These are phyloP conservation scores for Periplaneta americana DNA, from an alignment of 1,140 invertebrate genomes.

Conservation along the genomic window DNA sequence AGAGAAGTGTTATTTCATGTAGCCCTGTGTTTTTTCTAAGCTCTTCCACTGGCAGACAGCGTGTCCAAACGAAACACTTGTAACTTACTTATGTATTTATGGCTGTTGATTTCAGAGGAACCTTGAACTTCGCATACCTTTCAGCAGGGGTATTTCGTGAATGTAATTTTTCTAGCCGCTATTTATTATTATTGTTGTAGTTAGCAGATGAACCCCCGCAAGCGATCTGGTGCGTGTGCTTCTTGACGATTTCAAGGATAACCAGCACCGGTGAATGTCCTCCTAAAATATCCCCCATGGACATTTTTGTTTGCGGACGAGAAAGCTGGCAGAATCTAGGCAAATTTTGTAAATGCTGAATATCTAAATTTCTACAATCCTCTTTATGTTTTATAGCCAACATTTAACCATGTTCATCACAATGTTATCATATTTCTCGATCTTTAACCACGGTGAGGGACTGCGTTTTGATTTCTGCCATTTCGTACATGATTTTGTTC, in stretches of 20 bases:
- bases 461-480: too few relatives aligned
- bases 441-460: too few relatives aligned
- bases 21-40: too few relatives aligned
- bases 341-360: not conserved
- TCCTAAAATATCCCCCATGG: not conserved
- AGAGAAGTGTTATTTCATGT: too few relatives aligned
- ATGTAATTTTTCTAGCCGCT: not conserved
- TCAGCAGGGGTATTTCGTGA: not conserved
- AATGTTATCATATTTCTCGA: too few relatives aligned
- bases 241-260: not conserved
- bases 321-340: not conserved
- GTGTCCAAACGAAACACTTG: too few relatives aligned
- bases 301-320: conserved; percentile 5
- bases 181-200: not conserved
- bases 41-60: too few relatives aligned
- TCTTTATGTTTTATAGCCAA: too few relatives aligned
- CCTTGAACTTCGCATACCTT: not conserved
- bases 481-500: too few relatives aligned
- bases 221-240: not conserved
- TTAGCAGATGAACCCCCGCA: not conserved
- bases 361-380: too few relatives aligned
- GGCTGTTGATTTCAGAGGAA: not conserved
- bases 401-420: too few relatives aligned
- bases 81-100: too few relatives aligned
- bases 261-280: not conserved